Evolutionary conservation across 2,113 vertebrate genomes (phyloP), one percentile per base, ranked within the genome.

Genomic region (Limanda limanda): DNA sequence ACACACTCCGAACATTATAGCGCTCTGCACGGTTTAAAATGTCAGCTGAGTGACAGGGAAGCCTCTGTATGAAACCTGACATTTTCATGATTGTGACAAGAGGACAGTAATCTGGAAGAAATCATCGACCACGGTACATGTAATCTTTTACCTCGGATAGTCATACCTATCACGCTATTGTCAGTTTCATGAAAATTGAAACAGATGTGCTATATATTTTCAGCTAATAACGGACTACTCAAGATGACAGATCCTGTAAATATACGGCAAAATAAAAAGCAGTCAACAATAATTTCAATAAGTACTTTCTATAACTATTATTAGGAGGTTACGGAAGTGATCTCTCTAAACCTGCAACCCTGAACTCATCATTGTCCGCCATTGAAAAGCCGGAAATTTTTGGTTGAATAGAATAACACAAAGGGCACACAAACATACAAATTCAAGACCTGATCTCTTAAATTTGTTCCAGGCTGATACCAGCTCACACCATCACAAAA

Each of bases 1-100:
- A 35, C 62, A 37, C 54, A 45, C 66, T 47, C 47, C 69, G 17
- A 45, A 79, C 68, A 62, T 64, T 67, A 76, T 25, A 61, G 17
- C 2, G 55, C 3, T 77, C 24, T 63, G 61, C 61, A 12, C 69
- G 76, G 48, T 76, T 89, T 81, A 42, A 84, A 78, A 82, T 81
- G 67, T 77, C 69, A 76, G 79, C 76, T 47, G 76, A 78, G 66
- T 67, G 71, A 60, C 59, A 65, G 60, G 15, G n/a, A 83, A 75
- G 79, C 68, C 55, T 78, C 61, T 27, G 40, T 40, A 68, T 56
- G n/a, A 62, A 55, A 68, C 66, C 13, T 72, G 55, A 73, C 78
- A 74, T 76, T 31, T 78, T 54, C 48, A 25, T 64, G 31, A 68
- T 25, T 74, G 72, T 76, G 76, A 74, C 68, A 68, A 70, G 42